Evolutionary conservation across 2,113 vertebrate species (phyloP).

Genomic region (Callipepla squamata): DNA sequence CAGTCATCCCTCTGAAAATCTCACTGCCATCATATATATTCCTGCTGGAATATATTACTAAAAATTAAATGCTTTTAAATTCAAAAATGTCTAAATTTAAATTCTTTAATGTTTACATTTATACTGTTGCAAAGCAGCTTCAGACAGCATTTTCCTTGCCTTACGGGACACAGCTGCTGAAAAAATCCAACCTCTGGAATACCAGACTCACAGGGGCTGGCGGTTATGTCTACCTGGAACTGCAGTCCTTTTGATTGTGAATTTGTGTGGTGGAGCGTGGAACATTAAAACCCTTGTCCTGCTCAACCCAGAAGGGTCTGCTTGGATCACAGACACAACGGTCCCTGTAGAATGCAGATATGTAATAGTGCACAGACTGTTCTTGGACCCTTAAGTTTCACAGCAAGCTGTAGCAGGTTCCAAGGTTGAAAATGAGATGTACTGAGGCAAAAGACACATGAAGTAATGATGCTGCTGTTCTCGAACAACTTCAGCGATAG

Average conservation of each 20-base stretch:
- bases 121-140: background rate
- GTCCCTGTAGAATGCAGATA: background rate
- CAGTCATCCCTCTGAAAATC: background rate
- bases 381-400: background rate
- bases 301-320: background rate
- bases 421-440: background rate
- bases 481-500: background rate
- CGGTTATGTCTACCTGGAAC: background rate
- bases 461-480: slow-evolving; percentile 15
- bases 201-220: background rate
- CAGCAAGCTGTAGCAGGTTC: background rate
- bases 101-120: too few species aligned
- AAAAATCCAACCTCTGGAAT: background rate
- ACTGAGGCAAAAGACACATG: background rate
- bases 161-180: background rate
- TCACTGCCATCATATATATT: background rate
- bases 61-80: background rate
- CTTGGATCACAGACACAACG: rapidly evolving
- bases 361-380: background rate
- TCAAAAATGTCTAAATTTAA: too few species aligned
- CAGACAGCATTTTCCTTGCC: background rate
- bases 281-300: background rate
- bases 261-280: background rate
- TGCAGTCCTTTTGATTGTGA: background rate
- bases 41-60: background rate